These are phyloP conservation scores for Aphidius ervi DNA, from an alignment of 1,140 invertebrate genomes.

Conservation along the genomic window DNA sequence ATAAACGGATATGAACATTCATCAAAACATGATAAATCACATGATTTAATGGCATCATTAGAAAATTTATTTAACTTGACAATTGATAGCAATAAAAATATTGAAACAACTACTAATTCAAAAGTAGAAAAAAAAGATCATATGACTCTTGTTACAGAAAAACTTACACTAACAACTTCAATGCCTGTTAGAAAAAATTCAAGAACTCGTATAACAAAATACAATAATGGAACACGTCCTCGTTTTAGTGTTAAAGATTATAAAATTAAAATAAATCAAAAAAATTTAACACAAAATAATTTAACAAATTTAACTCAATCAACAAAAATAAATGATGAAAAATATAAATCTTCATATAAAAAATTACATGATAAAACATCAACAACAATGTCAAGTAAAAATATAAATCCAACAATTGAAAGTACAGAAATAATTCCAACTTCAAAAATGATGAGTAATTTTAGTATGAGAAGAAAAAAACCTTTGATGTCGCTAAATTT, in stretches of 20 bases:
- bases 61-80: conserved; percentile 7
- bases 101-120: not conserved
- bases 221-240: conserved; percentile 43
- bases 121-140: conserved; percentile 11
- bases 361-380: conserved; percentile 36
- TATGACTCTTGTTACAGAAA: not conserved
- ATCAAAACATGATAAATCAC: too few relatives aligned
- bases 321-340: conserved; percentile 26
- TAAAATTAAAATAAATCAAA: conserved; percentile 38
- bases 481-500: too few relatives aligned
- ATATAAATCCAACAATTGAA: too few relatives aligned
- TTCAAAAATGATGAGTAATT: too few relatives aligned
- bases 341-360: conserved; percentile 45
- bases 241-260: conserved; percentile 53
- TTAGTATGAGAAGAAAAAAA: too few relatives aligned
- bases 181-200: conserved; percentile 29
- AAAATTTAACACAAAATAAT: conserved; percentile 26
- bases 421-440: too few relatives aligned
- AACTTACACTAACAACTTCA: conserved; percentile 13
- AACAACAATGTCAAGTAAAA: conserved; percentile 20
- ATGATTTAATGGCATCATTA: not conserved
- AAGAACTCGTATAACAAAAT: conserved; percentile 40
- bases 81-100: not conserved
- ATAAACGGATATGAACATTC: too few relatives aligned
- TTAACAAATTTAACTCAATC: not conserved